Conservation (phyloP, 2,113 vertebrate genomes). For the Eira barbara region DNA sequence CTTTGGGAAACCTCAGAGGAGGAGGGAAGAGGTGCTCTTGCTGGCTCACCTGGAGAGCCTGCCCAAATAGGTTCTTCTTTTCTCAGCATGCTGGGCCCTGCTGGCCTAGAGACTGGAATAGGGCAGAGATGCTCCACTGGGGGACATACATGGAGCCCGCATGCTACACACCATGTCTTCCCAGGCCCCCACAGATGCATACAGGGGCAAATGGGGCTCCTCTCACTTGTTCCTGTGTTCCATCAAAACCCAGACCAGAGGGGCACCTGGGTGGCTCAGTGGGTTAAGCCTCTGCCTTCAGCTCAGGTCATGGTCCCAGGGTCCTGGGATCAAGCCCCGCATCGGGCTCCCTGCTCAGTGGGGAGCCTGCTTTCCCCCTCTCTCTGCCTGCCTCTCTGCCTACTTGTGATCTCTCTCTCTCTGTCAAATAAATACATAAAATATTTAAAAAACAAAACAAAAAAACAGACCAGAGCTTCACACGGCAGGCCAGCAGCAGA, state of each 20-base stretch:
- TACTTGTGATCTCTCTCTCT: no score
- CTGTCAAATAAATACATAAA: no score
- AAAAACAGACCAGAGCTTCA: not conserved
- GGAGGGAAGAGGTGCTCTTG: rapidly evolving
- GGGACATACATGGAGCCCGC: rapidly evolving
- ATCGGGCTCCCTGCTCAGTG: no score
- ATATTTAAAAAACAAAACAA: no score
- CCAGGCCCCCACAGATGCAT: not conserved
- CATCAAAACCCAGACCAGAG: not conserved
- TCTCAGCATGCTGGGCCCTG: not conserved
- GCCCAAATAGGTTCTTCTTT: not conserved
- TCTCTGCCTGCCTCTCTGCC: no score
- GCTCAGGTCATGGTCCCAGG: no score
- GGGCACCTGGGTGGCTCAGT: no score
- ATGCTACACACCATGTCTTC: not conserved
- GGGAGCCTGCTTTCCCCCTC: no score
- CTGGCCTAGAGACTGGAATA: not conserved
- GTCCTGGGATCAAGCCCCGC: no score
- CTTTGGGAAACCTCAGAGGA: not conserved
- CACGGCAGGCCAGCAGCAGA: not conserved
- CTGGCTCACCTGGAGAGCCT: rapidly evolving
- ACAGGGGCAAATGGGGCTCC: not conserved
- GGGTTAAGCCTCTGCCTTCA: no score
- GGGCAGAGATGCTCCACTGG: not conserved
- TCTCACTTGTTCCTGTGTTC: not conserved